Base-by-base conservation (phyloP, 1,140 invertebrate genomes). In the Brachionus koreanus region DNA sequence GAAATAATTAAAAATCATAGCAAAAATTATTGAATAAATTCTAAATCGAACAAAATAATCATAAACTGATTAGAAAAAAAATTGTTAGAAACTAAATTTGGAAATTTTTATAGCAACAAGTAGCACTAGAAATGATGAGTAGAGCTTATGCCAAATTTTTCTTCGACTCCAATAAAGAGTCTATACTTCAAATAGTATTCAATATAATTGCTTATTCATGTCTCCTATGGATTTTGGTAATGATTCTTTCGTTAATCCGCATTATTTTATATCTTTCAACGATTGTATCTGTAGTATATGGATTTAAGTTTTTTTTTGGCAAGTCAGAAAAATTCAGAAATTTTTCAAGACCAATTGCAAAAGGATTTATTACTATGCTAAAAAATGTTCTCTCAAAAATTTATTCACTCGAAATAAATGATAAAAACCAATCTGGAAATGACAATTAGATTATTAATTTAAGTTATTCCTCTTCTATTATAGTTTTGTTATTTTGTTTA, bases 91-190 rank as follows among this genome's bases (percentile, higher is more conserved):
- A 67, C 25, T 35, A 33, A 37, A 33, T 10, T 67, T 67, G n/a
- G n/a, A n/a, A n/a, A n/a, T 13, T 35, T 3, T 23, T n/a, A 35
- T 35, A 67, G 13, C 23, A 67, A 33, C 16, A 67, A 67, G 13
- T 67, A 16, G 1, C 29, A 67, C 33, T 2, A 23, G 43, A 46
- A 42, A 74, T 74, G 69, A 23, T 74, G 16, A 74, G 42, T 19
- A 43, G n/a, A 43, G 39, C 69, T 25, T 74, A 74, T 74, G 39
- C 42, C 0, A 46, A 12, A 25, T 25, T 74, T 19, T 74, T 74
- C 43, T 74, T n/a, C 6, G 39, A 74, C 13, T 74, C 69, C 39
- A 74, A 74, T 74, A 33, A 43, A 16, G 69, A 74, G 7, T 74
- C 69, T 29, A 29, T 74, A 23, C 39, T 74, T 23, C 69, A 74